Base-by-base conservation (phyloP, 1,140 invertebrate genomes). In the Belonocnema kinseyi region DNA sequence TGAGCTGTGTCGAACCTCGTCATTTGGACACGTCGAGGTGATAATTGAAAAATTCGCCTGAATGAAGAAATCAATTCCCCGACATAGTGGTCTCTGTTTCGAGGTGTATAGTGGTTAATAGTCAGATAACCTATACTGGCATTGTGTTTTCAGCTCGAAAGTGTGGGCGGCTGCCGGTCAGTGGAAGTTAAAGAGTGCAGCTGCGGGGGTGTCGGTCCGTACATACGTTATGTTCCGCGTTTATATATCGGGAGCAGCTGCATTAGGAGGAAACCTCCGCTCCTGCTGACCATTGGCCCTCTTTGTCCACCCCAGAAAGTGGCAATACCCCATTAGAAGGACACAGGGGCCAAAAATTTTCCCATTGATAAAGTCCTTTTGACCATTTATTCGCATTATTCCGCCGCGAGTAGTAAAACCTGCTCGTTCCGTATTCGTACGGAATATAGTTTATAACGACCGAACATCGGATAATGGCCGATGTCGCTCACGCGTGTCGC, bases 121-220 rank as follows among this genome's bases (percentile, higher is more conserved):
- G 61, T 66, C 26, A 66, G 61, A 66, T 40, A 66, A 46, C 26
- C 33, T 40, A 66, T 33, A 26, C 21, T 66, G 33, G 26, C 61
- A 40, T 66, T 66, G 58, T 58, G 56, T 61, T 26, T 66, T 33
- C 61, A 46, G 33, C 46, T 46, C 5, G 61, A 66, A 66, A 66
- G 61, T 66, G 61, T 66, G 33, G 61, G 61, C 61, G 61, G 61
- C 61, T 66, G 61, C 33, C 33, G 61, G 61, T 66, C 61, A 66
- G 61, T 66, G 26, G 26, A 66, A 66, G 61, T 66, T 66, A 66
- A 66, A 66, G 61, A 66, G 61, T 66, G 61, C 61, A 66, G 61
- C 61, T 66, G 61, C 61, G 61, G 61, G 61, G 61, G 61, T 66
- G 61, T 66, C 61, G 33, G 61, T 46, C 26, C 33, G 61, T 66